phyloP scores from a whole-genome alignment of 2,113 vertebrate species.

The Natator depressus region DNA sequence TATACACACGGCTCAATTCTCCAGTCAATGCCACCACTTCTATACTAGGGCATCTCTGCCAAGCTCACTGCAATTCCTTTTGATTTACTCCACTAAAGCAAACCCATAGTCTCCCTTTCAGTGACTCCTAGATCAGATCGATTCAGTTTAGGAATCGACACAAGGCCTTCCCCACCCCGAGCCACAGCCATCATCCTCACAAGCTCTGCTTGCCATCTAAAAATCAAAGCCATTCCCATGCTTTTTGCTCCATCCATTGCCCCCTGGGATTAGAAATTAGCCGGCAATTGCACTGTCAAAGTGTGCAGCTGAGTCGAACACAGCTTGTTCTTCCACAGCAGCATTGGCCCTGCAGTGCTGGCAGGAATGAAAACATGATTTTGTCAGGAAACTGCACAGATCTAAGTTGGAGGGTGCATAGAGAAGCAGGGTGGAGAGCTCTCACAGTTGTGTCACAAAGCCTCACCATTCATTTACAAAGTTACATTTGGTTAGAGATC shows the following conservation, averaged over 20 bases:
- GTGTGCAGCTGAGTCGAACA: constrained; percentile 4
- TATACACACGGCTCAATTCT: fast-evolving
- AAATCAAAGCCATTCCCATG: background rate
- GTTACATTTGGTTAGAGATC: background rate
- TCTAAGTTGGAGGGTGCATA: background rate
- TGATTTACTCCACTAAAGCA: background rate
- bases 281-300: background rate
- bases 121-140: background rate
- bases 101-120: background rate
- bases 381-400: background rate
- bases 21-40: background rate
- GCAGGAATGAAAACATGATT: background rate
- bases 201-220: background rate
- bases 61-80: background rate
- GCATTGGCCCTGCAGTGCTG: fast-evolving
- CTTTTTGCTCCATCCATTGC: constrained; percentile 12
- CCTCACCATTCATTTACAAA: background rate
- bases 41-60: background rate
- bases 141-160: background rate
- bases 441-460: background rate
- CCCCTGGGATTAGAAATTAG: background rate
- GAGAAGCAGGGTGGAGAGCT: background rate
- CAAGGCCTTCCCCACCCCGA: fast-evolving
- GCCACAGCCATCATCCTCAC: background rate
- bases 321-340: background rate